Evolutionary conservation across 1,140 invertebrate species (phyloP).

Genomic region (Phthorimaea operculella): DNA sequence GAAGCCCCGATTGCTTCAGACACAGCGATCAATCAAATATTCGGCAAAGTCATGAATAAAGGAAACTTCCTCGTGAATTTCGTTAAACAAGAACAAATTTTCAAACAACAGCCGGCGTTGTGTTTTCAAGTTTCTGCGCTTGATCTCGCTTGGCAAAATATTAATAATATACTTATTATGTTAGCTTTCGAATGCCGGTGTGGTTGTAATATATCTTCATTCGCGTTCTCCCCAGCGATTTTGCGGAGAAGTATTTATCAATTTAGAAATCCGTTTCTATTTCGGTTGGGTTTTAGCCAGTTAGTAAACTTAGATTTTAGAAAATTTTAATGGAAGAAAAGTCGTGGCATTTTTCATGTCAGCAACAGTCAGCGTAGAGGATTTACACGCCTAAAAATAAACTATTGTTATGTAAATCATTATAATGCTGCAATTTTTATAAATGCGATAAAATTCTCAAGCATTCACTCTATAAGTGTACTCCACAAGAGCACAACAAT

Average conservation of each 20-base stretch:
- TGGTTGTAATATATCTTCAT: slow-evolving; percentile 1
- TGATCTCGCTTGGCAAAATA: background rate
- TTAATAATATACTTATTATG: background rate
- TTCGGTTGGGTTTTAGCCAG: too few relatives aligned
- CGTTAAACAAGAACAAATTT: slow-evolving; percentile 16
- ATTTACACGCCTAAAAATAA: too few relatives aligned
- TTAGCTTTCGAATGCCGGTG: background rate
- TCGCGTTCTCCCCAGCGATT: background rate
- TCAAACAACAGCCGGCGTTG: background rate
- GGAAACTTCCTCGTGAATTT: slow-evolving; percentile 22
- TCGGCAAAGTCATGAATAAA: slow-evolving; percentile 55
- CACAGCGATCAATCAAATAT: slow-evolving; percentile 57
- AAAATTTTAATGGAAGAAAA: too few relatives aligned
- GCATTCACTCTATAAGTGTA: too few relatives aligned
- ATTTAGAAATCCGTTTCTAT: background rate
- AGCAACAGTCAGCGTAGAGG: too few relatives aligned
- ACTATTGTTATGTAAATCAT: too few relatives aligned
- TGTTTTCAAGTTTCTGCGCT: background rate
- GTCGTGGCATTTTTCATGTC: too few relatives aligned
- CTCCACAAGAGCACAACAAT: too few relatives aligned
- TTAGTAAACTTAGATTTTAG: too few relatives aligned
- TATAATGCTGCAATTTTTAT: too few relatives aligned
- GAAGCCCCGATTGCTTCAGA: slow-evolving; percentile 41
- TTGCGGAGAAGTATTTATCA: background rate
- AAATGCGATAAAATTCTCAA: too few relatives aligned